Base-by-base conservation (phyloP, 2,888 invertebrate species). In the Sminthurinus aureus region DNA sequence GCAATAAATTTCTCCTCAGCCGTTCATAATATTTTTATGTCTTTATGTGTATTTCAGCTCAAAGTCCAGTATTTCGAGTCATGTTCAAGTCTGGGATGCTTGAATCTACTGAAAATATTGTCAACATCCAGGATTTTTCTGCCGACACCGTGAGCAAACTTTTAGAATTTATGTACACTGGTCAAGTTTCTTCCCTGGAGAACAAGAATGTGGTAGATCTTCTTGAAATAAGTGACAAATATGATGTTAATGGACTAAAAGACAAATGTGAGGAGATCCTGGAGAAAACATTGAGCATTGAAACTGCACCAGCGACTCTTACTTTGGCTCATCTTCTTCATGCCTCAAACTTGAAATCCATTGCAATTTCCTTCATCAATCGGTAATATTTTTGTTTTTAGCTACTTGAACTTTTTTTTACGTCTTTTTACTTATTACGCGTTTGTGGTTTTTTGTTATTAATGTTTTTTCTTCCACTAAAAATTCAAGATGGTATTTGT, bases 111-210 rank as follows among this genome's bases (percentile, higher is more conserved):
- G 15, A 66, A 18, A 15, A 20, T 74, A 38, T 22, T 12, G 18
- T 74, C 50, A 74, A 74, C 6, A 74, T 74, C 18, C 15, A 24
- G 26, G 74, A 38, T 24, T 74, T 74, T 20, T 6, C 4, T 12
- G 74, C 6, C 18, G 50, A 38, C 4, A 38, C 50, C 9, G 74
- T 74, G 9, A 74, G 24, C 6, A 24, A 24, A 22, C n/a, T 74
- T 20, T 11, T 74, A 4, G 74, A 74, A 12, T 38, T 38, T 38
- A 74, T 74, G 74, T 74, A 74, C 74, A 74, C 74, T 6, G 74
- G 74, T 6, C 18, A 74, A 24, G 24, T 24, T 12, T 18, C 8
- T 6, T 12, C 18, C n/a, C n/a, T n/a, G n/a, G n/a, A n/a, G 13
- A 6, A 24, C 15, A 38, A 3, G 8, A 20, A 74, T 38, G 12